Percentiles rank a stretch among this genome's conserved stretches.
Evolutionary conservation across 2,797 vertebrate species (phyloP).

Genomic region (Crocodylus rhombifer): DNA sequence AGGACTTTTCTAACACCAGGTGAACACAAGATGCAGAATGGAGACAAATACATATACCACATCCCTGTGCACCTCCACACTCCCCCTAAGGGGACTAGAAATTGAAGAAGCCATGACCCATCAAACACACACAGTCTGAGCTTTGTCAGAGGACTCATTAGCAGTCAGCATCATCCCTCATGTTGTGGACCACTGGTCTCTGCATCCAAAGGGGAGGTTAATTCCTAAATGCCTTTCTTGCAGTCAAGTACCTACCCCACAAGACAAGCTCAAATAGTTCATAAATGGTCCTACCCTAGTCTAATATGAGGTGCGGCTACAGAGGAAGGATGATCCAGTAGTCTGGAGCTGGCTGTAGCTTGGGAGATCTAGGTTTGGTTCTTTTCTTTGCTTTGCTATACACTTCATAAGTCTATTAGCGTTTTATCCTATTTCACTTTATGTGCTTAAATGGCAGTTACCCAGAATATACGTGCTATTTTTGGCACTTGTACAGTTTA

Average conservation of each 20-base stretch:
- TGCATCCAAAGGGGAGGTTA: background rate
- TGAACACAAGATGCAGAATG: background rate
- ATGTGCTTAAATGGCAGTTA: too few species aligned
- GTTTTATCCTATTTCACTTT: too few species aligned
- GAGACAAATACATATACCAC: background rate
- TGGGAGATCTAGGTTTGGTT: background rate
- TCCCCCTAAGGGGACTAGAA: background rate
- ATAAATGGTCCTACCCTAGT: background rate
- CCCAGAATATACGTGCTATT: too few species aligned
- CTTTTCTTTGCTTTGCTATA: background rate
- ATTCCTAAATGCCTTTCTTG: background rate
- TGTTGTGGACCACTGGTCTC: background rate
- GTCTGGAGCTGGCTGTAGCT: background rate
- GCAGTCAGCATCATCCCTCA: background rate
- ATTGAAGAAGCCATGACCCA: background rate
- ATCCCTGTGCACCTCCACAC: background rate
- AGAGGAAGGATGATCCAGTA: background rate
- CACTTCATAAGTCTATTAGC: too few species aligned
- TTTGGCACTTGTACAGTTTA: too few species aligned
- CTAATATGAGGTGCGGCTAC: background rate
- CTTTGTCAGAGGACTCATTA: background rate
- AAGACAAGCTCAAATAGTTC: too few species aligned
- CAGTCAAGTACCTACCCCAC: background rate
- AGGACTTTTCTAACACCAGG: background rate
- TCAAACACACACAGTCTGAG: background rate